phyloP scores from a whole-genome alignment of 2,797 vertebrate species.

The Phalloptychus januarius region DNA sequence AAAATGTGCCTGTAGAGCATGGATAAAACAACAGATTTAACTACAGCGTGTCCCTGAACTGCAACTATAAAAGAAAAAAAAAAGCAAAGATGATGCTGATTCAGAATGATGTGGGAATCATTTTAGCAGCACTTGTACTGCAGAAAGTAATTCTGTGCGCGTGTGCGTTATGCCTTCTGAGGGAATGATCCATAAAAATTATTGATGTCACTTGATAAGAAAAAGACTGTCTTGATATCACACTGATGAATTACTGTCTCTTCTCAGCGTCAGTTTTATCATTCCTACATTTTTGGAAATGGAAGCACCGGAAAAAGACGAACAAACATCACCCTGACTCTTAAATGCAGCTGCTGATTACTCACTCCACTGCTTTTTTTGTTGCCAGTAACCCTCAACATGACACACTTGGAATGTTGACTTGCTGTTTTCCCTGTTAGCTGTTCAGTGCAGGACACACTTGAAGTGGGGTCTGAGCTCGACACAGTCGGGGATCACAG shows the following conservation, averaged over 20 bases:
- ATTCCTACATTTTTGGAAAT: slow-evolving; percentile 8
- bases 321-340: background rate
- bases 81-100: slow-evolving; percentile 39
- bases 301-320: slow-evolving; percentile 10
- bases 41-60: slow-evolving; percentile 18
- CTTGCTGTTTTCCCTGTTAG: slow-evolving; percentile 47
- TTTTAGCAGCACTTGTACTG: slow-evolving; percentile 33
- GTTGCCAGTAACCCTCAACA: slow-evolving; percentile 42
- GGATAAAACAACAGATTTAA: slow-evolving; percentile 23
- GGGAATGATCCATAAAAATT: slow-evolving; percentile 30
- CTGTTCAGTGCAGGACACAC: slow-evolving; percentile 37
- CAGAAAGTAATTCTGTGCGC: slow-evolving; percentile 14
- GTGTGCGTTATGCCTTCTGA: slow-evolving; percentile 14
- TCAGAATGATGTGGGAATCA: slow-evolving; percentile 35
- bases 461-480: slow-evolving; percentile 49
- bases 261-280: slow-evolving; percentile 31
- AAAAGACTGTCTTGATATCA: slow-evolving; percentile 34
- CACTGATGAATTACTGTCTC: slow-evolving; percentile 13
- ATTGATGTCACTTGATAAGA: slow-evolving; percentile 64
- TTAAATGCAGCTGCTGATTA: slow-evolving; percentile 43
- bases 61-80: slow-evolving; percentile 33
- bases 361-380: slow-evolving; percentile 44
- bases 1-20: slow-evolving; percentile 32
- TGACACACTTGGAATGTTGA: slow-evolving; percentile 49
- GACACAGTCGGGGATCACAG: slow-evolving; percentile 53